Evolutionary conservation across 2,113 vertebrate genomes (phyloP).

Genomic region (Hiodon alosoides): DNA sequence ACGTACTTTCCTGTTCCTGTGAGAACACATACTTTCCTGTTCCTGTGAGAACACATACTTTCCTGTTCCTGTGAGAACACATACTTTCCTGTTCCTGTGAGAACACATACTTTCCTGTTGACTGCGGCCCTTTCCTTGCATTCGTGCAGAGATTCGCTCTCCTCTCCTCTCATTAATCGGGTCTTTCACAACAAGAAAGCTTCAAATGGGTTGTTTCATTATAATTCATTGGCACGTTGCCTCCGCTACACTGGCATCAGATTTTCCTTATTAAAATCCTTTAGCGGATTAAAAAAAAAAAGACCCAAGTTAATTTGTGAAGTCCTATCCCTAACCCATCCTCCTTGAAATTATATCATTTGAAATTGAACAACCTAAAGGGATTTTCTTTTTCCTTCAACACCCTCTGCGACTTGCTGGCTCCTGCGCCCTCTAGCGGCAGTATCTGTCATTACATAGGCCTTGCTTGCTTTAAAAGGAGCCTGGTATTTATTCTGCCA

Average conservation of each 20-base stretch:
- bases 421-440: too few species aligned
- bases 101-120: conserved; percentile 52
- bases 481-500: neutral
- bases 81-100: too few species aligned
- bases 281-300: conserved; percentile 8
- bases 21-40: too few species aligned
- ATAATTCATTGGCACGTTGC: neutral
- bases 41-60: too few species aligned
- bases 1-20: too few species aligned
- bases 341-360: neutral
- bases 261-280: conserved; percentile 12
- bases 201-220: neutral
- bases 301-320: neutral
- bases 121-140: conserved; percentile 40
- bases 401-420: too few species aligned
- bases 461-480: too few species aligned
- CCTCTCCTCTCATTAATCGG: conserved; percentile 20
- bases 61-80: too few species aligned
- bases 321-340: conserved; percentile 4
- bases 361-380: too few species aligned
- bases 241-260: neutral
- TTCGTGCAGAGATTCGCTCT: conserved; percentile 44
- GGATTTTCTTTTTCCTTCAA: too few species aligned
- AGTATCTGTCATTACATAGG: too few species aligned
- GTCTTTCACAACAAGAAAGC: neutral